Conservation (phyloP, 2,113 vertebrate genomes). For the Callipepla squamata region DNA sequence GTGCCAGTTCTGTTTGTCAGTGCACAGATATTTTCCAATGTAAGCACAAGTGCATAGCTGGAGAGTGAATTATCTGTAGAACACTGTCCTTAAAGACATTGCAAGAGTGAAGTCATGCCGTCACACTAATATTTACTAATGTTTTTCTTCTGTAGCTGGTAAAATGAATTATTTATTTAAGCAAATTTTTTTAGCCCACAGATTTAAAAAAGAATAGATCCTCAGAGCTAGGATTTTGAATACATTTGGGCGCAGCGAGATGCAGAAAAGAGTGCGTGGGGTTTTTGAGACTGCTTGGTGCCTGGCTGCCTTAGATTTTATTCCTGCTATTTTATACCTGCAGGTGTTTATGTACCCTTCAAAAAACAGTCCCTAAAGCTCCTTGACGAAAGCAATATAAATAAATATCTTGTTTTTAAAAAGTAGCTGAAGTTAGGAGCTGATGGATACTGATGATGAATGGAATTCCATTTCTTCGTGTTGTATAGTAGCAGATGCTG, state of each 20-base stretch:
- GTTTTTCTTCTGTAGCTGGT: background rate
- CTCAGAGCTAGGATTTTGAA: background rate
- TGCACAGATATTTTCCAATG: background rate
- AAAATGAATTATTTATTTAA: background rate
- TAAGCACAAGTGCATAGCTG: background rate
- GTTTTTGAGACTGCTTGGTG: background rate
- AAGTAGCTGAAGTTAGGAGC: background rate
- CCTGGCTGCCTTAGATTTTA: background rate
- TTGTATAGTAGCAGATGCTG: background rate
- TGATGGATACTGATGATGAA: background rate
- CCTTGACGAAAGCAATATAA: background rate
- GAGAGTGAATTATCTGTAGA: background rate
- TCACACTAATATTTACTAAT: background rate
- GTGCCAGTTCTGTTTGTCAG: background rate
- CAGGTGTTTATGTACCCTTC: background rate
- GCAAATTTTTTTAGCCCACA: background rate
- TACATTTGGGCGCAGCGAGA: background rate
- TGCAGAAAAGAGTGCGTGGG: background rate
- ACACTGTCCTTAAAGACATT: background rate
- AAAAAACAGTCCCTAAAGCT: background rate
- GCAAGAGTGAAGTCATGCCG: background rate
- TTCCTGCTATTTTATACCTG: background rate
- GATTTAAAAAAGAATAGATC: background rate
- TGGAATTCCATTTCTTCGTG: background rate
- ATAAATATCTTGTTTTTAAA: background rate